Percentiles rank a stretch among this genome's conserved stretches.
phyloP scores from a whole-genome alignment of 1,140 invertebrate species.

The Physella acuta region DNA sequence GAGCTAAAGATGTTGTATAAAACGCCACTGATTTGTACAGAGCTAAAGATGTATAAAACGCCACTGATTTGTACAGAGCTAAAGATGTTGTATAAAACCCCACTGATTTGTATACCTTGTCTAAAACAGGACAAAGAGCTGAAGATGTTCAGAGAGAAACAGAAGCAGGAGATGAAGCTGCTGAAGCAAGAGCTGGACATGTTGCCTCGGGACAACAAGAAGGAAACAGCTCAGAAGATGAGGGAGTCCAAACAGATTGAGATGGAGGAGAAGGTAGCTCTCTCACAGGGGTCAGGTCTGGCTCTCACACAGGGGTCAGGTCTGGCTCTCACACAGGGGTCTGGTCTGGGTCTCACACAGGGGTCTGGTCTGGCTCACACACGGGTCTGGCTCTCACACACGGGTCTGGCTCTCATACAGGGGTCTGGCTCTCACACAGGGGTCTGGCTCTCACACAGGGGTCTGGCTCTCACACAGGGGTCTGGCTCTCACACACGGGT shows the following conservation, averaged over 20 bases:
- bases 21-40: neutral
- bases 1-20: no score
- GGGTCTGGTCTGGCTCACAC: no score
- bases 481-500: no score
- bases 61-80: neutral
- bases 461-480: no score
- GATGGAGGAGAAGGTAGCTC: constrained; percentile 78
- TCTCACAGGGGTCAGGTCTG: no score
- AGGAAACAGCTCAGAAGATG: constrained; percentile 79
- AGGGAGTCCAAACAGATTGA: constrained; percentile 87
- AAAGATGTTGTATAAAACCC: neutral
- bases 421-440: no score
- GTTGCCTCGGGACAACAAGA: constrained; percentile 89
- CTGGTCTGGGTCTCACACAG: no score
- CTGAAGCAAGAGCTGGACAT: constrained; percentile 93
- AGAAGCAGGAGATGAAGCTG: constrained; percentile 90
- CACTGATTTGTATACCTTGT: constrained; percentile 17
- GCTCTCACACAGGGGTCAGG: no score
- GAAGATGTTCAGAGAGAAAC: constrained; percentile 85
- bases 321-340: no score
- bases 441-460: no score
- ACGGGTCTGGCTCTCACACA: no score
- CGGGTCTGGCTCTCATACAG: no score
- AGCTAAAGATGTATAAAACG: neutral
- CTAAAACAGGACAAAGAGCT: constrained; percentile 85